Evolutionary conservation across 2,113 vertebrate genomes (phyloP), one percentile per base, ranked within the genome.

Genomic region (Saccopteryx bilineata): DNA sequence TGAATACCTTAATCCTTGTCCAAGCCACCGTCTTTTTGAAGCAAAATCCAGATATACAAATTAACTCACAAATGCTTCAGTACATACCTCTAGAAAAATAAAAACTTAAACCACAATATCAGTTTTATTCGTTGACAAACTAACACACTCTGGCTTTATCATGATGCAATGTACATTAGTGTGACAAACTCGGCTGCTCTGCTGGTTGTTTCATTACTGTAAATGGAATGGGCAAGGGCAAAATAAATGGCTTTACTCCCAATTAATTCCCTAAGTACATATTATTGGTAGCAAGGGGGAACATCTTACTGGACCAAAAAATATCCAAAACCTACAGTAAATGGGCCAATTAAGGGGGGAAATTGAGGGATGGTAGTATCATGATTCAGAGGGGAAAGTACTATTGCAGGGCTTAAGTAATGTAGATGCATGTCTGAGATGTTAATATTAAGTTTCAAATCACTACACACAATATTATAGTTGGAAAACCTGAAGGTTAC

Each of bases 121-220:
- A 68, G 33, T 60, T 72, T 88, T n/a, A 31, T 5, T 68, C 10
- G 87, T 2, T 50, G 26, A 78, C 46, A 71, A 80, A 89, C 46
- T 26, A 72, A 87, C 46, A 75, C 31, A 48, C n/a, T 69, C n/a
- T 68, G 9, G 60, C 18, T 85, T 74, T 52, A 18, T 21, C 5
- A 28, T 4, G 9, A 87, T 48, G 71, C 52, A 90, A 90, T 72
- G 5, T 72, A 78, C 1, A 71, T 15, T 66, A 48, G 9, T 82
- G 50, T 82, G 69, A 56, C 66, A 80, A 91, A 93, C 28, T 68
- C 33, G 56, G 39, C 26, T 21, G 69, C 72, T 79, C 71, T 93
- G 14, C 50, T 48, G 39, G 54, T 12, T 74, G 28, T 76, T 78
- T n/a, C 14, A 7, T 7, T 74, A 79, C n/a, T 46, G 14, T 83